Evolutionary conservation across 1,140 invertebrate species (phyloP), one percentile per base, ranked within the genome.

Genomic region (Hesperophylax magnus): DNA sequence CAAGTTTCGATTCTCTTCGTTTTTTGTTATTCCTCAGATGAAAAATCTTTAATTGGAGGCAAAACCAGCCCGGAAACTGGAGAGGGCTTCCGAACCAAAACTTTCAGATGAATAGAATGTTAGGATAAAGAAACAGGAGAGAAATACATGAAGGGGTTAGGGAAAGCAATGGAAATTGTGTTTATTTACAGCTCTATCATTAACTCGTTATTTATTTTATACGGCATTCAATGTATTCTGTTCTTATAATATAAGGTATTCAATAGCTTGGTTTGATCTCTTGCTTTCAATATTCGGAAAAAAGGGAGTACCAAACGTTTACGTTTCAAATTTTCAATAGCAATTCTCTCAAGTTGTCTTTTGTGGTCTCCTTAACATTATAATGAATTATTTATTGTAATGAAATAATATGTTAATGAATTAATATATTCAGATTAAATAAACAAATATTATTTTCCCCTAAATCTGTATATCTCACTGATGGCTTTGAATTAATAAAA

Each of bases 21-120:
- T 74, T 56, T 76, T 77, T 76, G 34, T 81, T 76, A 61, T 67
- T 77, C 20, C 52, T 63, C 56, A 31, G 74, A 71, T 81, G 72
- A 54, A 72, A 78, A 81, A 78, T 63, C 80, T 81, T 81, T 81
- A 78, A 81, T 81, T 81, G 75, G 80, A 81, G 67, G 53, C 75
- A 71, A 14, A 77, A 20, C 65, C 47, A n/a, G 56, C 58, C 53
- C 60, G 69, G 79, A 47, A 39, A 39, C 60, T 80, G 71, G 24
- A 75, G 79, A 34, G 47, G 71, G 56, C 52, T 79, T 79, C 61
- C 61, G 22, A 72, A 53, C 24, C 20, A 79, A 79, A 79, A 71
- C 67, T 79, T 71, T 71, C 7, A 54, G 77, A 71, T 69, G 67
- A 79, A 72, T 78, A 69, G 63, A 31, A 75, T 61, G 34, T 39